A percentile compares a stretch with the other conserved stretches of the same genome.
These are phyloP conservation scores for Oikopleura dioica DNA, from an alignment of 23 tunicate species.

Conservation along the genomic window DNA sequence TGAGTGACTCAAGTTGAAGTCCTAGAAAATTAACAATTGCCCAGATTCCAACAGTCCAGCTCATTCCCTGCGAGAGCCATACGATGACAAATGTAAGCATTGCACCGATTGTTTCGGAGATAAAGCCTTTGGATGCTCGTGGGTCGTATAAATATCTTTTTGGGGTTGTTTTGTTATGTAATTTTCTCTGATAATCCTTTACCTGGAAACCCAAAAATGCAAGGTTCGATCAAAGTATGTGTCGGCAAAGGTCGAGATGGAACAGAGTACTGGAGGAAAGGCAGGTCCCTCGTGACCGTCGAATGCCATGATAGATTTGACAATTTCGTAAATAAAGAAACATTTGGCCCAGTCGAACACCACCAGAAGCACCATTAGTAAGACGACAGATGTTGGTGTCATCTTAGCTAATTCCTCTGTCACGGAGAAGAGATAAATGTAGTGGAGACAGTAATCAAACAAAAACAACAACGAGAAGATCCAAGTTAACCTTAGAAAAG, in stretches of 20 bases:
- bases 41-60: neutral
- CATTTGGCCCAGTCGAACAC: neutral
- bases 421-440: neutral
- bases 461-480: neutral
- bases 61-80: neutral
- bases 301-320: neutral
- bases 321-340: neutral
- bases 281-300: conserved; percentile 17
- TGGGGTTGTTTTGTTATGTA: too few relatives aligned
- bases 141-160: neutral
- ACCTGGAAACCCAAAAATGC: conserved; percentile 42
- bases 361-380: neutral
- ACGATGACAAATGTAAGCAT: neutral
- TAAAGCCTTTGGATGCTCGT: neutral
- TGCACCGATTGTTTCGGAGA: neutral
- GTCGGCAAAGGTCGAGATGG: conserved; percentile 39
- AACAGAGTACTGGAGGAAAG: conserved; percentile 16
- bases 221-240: conserved; percentile 40
- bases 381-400: neutral
- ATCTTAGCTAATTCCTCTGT: neutral
- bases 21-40: neutral
- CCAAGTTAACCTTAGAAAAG: neutral
- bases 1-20: neutral
- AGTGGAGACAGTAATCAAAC: neutral
- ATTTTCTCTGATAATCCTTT: too few relatives aligned